Conservation (phyloP, 2,113 vertebrate species). For the Podarcis cretensis region DNA sequence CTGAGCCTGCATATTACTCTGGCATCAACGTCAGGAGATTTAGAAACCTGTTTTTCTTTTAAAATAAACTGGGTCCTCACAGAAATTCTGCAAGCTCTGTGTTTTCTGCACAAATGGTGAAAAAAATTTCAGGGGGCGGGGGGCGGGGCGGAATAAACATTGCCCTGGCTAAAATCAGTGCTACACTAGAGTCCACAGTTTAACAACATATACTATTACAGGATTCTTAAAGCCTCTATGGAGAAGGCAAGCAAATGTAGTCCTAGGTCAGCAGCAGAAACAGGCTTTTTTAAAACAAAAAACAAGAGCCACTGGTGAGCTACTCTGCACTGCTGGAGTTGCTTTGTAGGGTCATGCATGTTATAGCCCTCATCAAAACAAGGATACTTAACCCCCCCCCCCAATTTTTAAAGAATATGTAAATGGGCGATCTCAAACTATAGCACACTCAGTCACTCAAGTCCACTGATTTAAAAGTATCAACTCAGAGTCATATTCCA, state of each 20-base stretch:
- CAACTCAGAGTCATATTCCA: no score
- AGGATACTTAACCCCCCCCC: no score
- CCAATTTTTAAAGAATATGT: no score
- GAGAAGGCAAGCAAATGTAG: not conserved
- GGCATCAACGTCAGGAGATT: not conserved
- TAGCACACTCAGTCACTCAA: no score
- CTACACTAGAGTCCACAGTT: not conserved
- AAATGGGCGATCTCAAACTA: no score
- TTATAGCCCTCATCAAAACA: no score
- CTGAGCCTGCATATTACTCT: not conserved
- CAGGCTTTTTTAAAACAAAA: not conserved
- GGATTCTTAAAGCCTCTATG: not conserved
- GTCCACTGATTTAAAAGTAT: no score
- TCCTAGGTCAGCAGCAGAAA: not conserved
- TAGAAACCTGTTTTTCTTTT: not conserved
- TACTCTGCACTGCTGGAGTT: not conserved
- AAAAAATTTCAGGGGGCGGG: no score
- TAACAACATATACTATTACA: not conserved
- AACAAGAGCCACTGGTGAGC: not conserved
- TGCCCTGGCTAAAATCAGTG: no score
- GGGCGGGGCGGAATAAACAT: no score
- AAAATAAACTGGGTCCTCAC: not conserved
- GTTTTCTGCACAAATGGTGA: no score
- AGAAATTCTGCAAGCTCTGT: not conserved
- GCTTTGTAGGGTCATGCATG: no score